Conservation (phyloP, 2,888 invertebrate genomes). For the Lycaena phlaeas region DNA sequence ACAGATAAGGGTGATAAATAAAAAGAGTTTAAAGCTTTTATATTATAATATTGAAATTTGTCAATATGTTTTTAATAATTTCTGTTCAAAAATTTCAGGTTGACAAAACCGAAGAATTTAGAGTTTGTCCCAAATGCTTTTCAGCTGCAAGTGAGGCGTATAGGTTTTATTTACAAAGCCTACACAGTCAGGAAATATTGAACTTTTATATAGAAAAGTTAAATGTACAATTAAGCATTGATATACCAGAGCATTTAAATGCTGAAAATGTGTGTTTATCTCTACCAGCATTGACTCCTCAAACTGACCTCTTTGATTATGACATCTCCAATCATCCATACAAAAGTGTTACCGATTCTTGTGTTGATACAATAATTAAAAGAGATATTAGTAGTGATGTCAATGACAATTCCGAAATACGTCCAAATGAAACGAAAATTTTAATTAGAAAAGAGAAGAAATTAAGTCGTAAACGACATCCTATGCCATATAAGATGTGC, state of each 20-base stretch:
- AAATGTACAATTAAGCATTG: slow-evolving; percentile 28
- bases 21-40: no score
- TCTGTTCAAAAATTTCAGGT: no score
- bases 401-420: slow-evolving; percentile 20
- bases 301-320: slow-evolving; percentile 29
- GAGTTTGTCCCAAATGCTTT: slow-evolving; percentile 46
- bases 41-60: no score
- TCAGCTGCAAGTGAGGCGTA: slow-evolving; percentile 39
- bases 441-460: slow-evolving; percentile 17
- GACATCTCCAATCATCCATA: slow-evolving; percentile 31
- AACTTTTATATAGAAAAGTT: slow-evolving; percentile 39
- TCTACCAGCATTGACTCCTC: slow-evolving; percentile 28
- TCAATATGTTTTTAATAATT: no score
- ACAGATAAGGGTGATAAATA: no score
- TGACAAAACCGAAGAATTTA: slow-evolving; percentile 31
- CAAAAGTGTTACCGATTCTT: slow-evolving; percentile 13
- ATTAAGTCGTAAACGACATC: slow-evolving; percentile 37
- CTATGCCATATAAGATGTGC: slow-evolving; percentile 42
- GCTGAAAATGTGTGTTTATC: slow-evolving; percentile 38
- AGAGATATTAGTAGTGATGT: slow-evolving; percentile 23
- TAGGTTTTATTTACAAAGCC: slow-evolving; percentile 40
- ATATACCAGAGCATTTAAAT: slow-evolving; percentile 24
- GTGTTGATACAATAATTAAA: no score
- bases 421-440: slow-evolving; percentile 13
- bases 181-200: slow-evolving; percentile 37